These are phyloP conservation scores for Bathynomus jamesi DNA, from an alignment of 1,140 invertebrate species.

Conservation along the genomic window DNA sequence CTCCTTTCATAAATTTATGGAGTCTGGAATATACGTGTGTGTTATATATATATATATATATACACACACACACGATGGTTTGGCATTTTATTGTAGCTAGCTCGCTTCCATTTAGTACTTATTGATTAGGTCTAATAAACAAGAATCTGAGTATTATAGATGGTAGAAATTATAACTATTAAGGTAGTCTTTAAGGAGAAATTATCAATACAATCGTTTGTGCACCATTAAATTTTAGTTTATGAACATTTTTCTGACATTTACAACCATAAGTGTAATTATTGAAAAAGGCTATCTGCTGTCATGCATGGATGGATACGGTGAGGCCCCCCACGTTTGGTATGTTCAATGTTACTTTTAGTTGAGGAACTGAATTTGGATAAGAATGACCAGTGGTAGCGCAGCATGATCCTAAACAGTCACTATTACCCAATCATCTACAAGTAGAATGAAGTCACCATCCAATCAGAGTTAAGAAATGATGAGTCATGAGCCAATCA, in stretches of 20 bases:
- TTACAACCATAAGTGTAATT: background rate
- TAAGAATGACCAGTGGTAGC: background rate
- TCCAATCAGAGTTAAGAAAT: slow-evolving; percentile 27
- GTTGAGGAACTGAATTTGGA: slow-evolving; percentile 8
- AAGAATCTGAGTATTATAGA: background rate
- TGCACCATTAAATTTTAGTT: background rate
- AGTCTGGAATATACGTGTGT: no score
- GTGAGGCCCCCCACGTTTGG: background rate
- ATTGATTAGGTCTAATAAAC: background rate
- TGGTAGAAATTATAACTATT: background rate
- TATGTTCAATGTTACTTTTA: background rate
- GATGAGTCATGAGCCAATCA: slow-evolving; percentile 30
- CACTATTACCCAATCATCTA: slow-evolving; percentile 3
- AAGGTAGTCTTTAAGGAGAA: background rate
- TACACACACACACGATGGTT: background rate
- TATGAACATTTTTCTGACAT: background rate
- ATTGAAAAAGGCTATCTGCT: background rate
- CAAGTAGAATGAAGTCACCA: slow-evolving; percentile 20
- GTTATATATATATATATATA: slow-evolving; percentile 2
- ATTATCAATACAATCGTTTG: background rate
- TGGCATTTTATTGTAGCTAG: no score
- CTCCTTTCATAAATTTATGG: no score
- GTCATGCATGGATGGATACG: background rate
- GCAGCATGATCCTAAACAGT: slow-evolving; percentile 6
- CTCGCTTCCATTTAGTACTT: background rate